These are phyloP conservation scores for Protodeltote pygarga DNA, from an alignment of 2,888 invertebrate genomes.

Conservation along the genomic window DNA sequence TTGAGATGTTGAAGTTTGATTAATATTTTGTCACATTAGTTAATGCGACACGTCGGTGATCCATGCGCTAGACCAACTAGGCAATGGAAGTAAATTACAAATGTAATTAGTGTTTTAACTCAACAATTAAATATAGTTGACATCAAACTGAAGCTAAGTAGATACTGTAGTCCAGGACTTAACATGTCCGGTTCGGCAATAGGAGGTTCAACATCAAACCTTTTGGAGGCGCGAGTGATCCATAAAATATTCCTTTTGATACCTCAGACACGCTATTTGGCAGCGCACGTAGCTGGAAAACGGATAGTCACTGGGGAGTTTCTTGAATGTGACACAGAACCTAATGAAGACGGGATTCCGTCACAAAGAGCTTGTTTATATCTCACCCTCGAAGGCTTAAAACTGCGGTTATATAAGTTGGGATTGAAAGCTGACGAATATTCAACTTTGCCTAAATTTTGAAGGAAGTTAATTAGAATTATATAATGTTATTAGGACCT, in stretches of 20 bases:
- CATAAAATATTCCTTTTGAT: constrained; percentile 49
- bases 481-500: constrained; percentile 40
- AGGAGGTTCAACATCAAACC: not conserved
- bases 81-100: too few relatives aligned
- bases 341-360: constrained; percentile 61
- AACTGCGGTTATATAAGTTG: constrained; percentile 60
- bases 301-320: constrained; percentile 41
- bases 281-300: constrained; percentile 42
- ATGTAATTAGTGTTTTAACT: too few relatives aligned
- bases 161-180: too few relatives aligned
- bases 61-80: too few relatives aligned
- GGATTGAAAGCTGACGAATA: constrained; percentile 38
- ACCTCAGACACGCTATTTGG: constrained; percentile 22
- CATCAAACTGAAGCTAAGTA: constrained; percentile 12
- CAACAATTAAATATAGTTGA: too few relatives aligned
- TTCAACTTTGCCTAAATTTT: constrained; percentile 39
- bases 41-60: too few relatives aligned
- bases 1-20: too few relatives aligned
- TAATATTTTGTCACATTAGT: too few relatives aligned
- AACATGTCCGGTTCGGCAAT: too few relatives aligned
- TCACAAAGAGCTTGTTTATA: constrained; percentile 59
- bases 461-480: constrained; percentile 37
- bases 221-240: constrained; percentile 7
- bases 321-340: constrained; percentile 55
- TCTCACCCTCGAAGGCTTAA: constrained; percentile 55